Base-by-base conservation (phyloP, 1,140 invertebrate species). In the Pinna nobilis region DNA sequence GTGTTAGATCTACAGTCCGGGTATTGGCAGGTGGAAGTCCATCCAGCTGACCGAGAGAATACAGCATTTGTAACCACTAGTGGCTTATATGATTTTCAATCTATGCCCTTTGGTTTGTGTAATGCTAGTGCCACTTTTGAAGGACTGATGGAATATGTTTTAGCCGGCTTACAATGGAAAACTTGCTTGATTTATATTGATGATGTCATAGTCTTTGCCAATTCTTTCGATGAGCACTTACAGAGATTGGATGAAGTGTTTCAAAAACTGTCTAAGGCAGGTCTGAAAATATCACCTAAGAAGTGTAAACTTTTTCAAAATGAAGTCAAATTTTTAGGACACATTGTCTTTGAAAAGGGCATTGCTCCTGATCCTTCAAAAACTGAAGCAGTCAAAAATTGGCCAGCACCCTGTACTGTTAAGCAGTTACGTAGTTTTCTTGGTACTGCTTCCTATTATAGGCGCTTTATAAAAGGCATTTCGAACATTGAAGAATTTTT, bases 1-100 rank as follows among this genome's bases (percentile, higher is more conserved):
- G 82, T 85, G 0, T 77, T 92, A 0, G 91, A 92, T 84, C 50
- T 83, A 33, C 37, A 51, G 20, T 50, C 49, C 61, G 84, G 78
- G 6, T 87, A 79, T 64, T 82, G 86, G 84, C 90, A 90, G 66
- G 76, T 91, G 0, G 61, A 65, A 33, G 70, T 91, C 18, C 51
- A 85, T 20, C 28, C 69, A 11, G 67, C 78, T 6, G 84, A 85
- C 59, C 78, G 72, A 11, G 60, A 87, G 49, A 86, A 88, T 61
- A 90, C 90, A 1, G 75, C 76, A 15, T 77, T 80, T 68, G 44
- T 49, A 4, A 77, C 33, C 20, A 25, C 28, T 25, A 35, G 37
- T 30, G 60, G 50, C 2, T 28, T 71, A 11, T 57, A 30, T 15
- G 59, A 71, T 25, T 71, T 71, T n/a, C 35, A 13, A 1, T 35